Evolutionary conservation across 2,113 vertebrate species (phyloP).

Genomic region (Gracilinanus agilis): DNA sequence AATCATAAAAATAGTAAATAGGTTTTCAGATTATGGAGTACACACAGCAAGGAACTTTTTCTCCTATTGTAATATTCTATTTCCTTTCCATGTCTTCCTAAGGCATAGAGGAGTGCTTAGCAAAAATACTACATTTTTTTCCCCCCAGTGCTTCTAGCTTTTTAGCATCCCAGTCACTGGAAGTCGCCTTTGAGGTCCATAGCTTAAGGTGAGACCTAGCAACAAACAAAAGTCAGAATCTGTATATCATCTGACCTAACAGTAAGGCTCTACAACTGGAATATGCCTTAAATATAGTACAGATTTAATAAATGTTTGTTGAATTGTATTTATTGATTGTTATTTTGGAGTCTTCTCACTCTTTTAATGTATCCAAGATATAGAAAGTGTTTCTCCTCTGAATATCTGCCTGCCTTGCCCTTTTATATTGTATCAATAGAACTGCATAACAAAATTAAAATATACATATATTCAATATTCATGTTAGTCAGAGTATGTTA

Average conservation of each 20-base stretch:
- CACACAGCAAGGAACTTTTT: not conserved
- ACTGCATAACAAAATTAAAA: no score
- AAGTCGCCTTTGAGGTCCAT: not conserved
- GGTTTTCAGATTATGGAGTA: not conserved
- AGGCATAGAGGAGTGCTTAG: not conserved
- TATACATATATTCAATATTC: no score
- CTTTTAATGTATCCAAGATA: no score
- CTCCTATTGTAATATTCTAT: not conserved
- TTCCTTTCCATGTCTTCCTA: not conserved
- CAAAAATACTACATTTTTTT: not conserved
- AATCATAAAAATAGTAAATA: not conserved
- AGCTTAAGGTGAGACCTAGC: not conserved
- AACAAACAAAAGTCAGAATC: not conserved
- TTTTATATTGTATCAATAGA: no score
- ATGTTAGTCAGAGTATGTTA: no score
- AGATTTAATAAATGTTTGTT: not conserved
- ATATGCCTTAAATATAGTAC: not conserved
- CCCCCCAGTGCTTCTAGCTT: not conserved
- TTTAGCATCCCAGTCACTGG: not conserved
- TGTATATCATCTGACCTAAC: not conserved
- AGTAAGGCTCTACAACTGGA: not conserved
- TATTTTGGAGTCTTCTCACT: no score
- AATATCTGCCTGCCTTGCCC: no score
- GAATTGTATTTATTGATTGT: no score
- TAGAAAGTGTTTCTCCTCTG: no score